Base-by-base conservation (phyloP, 2,113 vertebrate species). In the Chionomys nivalis region DNA sequence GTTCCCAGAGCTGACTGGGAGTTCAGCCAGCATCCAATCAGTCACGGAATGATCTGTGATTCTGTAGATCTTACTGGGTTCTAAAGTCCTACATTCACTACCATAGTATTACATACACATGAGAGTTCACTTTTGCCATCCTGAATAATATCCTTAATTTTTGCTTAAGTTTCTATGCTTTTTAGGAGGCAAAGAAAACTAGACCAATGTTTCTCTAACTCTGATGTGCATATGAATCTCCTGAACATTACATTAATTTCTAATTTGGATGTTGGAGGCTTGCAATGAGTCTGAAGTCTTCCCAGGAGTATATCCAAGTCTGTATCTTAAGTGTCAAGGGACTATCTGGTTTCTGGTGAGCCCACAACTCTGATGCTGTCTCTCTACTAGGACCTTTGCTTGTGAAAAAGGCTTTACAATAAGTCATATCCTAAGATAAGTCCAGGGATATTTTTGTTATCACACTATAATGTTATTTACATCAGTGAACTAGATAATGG, bases 401-500 rank as follows among this genome's bases (percentile, higher is more conserved):
- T 92, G 44, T 83, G 68, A 96, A 94, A 66, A 44, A 93, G 4
- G 24, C 63, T 88, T 93, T 85, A 68, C 36, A 61, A 1, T 87
- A 77, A 5, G 14, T 28, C 36, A 42, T 42, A 24, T 63, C 11
- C 52, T 87, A 90, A 66, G 4, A 24, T 92, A 72, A 94, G 61
- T 79, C 33, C n/a, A 87, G 28, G 61, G 23, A 44, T 42, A 36
- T 68, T 79, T 91, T 85, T 14, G 8, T 61, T 90, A 76, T 75
- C 33, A 86, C 70, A 24, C 36, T 61, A 83, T 9, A 33, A 8
- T n/a, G 2, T 89, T 14, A 26, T 83, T 90, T 73, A 31, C 7
- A n/a, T 19, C n/a, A 55, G 58, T 79, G 86, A 96, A 91, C 31
- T 73, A 55, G 31, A 63, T 87, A 70, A 94, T 78, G 81, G 94